These are phyloP conservation scores for Nibea coibor DNA, from an alignment of 2,113 vertebrate species.

Conservation along the genomic window DNA sequence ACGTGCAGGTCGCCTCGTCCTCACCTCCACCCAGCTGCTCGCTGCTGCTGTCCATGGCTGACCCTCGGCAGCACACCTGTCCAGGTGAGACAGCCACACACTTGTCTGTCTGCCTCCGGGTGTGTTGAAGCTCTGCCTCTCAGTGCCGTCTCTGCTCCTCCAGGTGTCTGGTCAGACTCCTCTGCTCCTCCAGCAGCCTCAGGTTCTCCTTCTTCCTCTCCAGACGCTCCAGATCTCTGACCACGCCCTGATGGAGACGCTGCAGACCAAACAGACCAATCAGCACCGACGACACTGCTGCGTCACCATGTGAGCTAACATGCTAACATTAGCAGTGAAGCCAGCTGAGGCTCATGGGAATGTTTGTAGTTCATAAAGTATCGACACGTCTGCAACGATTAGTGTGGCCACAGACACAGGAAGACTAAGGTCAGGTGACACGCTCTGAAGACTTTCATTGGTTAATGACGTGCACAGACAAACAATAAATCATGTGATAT, in stretches of 20 bases:
- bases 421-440: no score
- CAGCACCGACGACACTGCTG: neutral
- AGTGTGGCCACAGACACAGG: no score
- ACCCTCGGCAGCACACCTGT: constrained; percentile 9
- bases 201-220: constrained; percentile 90
- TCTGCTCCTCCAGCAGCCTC: constrained; percentile 89
- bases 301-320: no score
- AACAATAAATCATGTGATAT: no score
- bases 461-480: no score
- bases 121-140: constrained; percentile 5
- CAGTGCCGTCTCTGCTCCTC: constrained; percentile 81
- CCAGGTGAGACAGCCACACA: neutral
- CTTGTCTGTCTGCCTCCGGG: neutral
- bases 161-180: constrained; percentile 86
- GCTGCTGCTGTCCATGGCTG: constrained; percentile 87
- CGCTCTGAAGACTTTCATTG: no score
- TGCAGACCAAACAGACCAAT: constrained; percentile 61
- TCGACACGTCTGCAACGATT: no score
- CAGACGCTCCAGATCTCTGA: constrained; percentile 90
- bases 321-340: no score
- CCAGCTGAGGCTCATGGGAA: no score
- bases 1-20: constrained; percentile 90
- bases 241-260: constrained; percentile 91
- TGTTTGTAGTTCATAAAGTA: no score
- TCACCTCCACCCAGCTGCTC: constrained; percentile 85